These are phyloP conservation scores for Otocyon megalotis DNA, from an alignment of 2,113 vertebrate genomes.

Conservation along the genomic window DNA sequence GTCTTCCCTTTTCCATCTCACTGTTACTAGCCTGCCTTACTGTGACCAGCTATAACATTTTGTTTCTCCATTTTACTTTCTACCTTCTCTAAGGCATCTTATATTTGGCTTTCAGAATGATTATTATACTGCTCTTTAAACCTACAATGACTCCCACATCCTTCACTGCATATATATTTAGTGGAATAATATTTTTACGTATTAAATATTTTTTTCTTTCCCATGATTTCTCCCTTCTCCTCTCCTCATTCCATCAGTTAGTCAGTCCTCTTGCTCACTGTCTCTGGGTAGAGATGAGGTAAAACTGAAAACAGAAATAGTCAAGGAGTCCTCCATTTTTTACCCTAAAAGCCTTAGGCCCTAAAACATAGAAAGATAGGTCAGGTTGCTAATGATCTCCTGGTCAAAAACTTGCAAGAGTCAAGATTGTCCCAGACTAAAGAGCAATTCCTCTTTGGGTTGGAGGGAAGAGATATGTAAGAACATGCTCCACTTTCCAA, in stretches of 20 bases:
- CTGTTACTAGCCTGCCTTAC: neutral
- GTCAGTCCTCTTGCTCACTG: neutral
- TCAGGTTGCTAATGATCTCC: neutral
- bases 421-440: neutral
- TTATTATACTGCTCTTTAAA: neutral
- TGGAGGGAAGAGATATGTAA: neutral
- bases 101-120: neutral
- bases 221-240: neutral
- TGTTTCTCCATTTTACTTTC: neutral
- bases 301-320: neutral
- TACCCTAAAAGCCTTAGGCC: neutral
- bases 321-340: neutral
- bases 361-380: neutral
- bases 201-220: neutral
- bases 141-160: neutral
- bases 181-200: neutral
- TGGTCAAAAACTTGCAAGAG: neutral
- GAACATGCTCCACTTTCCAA: neutral
- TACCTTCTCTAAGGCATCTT: neutral
- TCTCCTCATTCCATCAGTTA: neutral
- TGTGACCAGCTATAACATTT: neutral
- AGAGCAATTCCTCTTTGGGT: neutral
- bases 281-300: neutral
- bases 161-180: neutral
- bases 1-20: neutral